These are phyloP conservation scores for Mellivora capensis DNA, from an alignment of 2,113 vertebrate species.

Conservation along the genomic window DNA sequence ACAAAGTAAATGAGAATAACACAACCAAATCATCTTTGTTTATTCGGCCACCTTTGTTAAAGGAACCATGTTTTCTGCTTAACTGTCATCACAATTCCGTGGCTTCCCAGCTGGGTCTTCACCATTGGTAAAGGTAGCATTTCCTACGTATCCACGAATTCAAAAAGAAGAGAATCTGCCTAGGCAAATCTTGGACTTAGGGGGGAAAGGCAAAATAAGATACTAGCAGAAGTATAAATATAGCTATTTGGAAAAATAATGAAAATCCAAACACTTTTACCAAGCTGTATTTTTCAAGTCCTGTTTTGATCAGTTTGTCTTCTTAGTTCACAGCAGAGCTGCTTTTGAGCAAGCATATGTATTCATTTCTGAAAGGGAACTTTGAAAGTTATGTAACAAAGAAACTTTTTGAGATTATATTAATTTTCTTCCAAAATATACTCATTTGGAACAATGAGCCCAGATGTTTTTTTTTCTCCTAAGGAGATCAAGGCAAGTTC, in stretches of 20 bases:
- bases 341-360: neutral
- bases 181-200: neutral
- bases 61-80: neutral
- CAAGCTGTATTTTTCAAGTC: neutral
- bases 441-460: slow-evolving; percentile 19
- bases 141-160: neutral
- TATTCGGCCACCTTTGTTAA: neutral
- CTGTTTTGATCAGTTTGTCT: slow-evolving; percentile 12
- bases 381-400: slow-evolving; percentile 16
- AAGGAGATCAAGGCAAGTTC: neutral
- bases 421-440: slow-evolving; percentile 6
- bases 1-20: neutral
- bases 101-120: neutral
- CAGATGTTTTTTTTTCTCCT: neutral
- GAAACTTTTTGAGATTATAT: neutral
- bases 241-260: neutral
- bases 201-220: neutral
- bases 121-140: slow-evolving; percentile 13
- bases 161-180: neutral
- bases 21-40: neutral
- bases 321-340: slow-evolving; percentile 37
- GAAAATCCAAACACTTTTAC: slow-evolving; percentile 37
- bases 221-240: neutral
- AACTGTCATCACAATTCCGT: neutral
- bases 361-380: slow-evolving; percentile 27